Conservation (phyloP, 2,113 vertebrate genomes). For the Lichenostomus cassidix region DNA sequence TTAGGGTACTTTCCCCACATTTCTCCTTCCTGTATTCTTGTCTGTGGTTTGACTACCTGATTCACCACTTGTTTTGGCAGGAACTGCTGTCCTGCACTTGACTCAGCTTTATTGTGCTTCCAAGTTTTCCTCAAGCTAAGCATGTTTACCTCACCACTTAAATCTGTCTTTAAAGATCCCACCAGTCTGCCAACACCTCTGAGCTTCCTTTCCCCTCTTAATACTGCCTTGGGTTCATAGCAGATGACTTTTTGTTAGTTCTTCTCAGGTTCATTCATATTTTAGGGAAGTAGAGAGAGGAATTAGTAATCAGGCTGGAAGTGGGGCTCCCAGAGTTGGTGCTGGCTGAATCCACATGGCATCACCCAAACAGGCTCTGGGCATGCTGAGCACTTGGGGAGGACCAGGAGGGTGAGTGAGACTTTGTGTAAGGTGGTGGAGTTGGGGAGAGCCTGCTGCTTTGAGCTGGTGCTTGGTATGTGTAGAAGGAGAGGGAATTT, state of each 20-base stretch:
- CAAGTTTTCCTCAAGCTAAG: slow-evolving; percentile 23
- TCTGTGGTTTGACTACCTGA: neutral
- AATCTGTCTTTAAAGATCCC: neutral
- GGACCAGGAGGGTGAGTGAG: neutral
- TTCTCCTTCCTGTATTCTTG: slow-evolving; percentile 1
- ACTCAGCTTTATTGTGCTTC: neutral
- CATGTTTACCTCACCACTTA: neutral
- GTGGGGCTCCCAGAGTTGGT: neutral
- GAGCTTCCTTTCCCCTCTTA: neutral
- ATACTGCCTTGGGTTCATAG: neutral
- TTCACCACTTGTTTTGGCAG: slow-evolving; percentile 16
- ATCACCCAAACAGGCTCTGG: neutral
- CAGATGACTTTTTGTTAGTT: neutral
- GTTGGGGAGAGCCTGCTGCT: neutral
- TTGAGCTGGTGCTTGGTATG: neutral
- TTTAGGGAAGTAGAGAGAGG: neutral
- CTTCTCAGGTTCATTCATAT: neutral
- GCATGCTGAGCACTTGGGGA: neutral
- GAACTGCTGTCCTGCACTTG: slow-evolving; percentile 14
- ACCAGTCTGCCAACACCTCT: neutral
- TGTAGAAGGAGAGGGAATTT: neutral
- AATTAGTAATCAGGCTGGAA: neutral
- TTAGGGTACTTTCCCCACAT: slow-evolving; percentile 48
- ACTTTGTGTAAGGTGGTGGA: neutral
- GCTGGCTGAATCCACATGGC: accelerated